Conservation (phyloP, 2,113 vertebrate genomes). For the Antigone vipio region DNA sequence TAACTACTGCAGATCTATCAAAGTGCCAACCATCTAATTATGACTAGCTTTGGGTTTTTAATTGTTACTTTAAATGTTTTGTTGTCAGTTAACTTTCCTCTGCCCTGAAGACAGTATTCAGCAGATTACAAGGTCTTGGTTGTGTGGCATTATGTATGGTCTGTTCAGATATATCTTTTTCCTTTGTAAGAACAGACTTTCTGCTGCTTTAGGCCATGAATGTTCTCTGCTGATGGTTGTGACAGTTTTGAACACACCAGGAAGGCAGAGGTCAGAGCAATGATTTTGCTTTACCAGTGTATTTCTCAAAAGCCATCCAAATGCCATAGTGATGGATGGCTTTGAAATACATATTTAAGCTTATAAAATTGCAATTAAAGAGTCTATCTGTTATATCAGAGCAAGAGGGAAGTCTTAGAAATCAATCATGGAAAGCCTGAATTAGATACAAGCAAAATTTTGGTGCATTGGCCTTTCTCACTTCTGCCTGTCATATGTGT, state of each 20-base stretch:
- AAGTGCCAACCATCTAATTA: background rate
- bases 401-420: background rate
- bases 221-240: background rate
- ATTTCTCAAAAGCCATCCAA: background rate
- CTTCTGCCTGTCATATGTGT: background rate
- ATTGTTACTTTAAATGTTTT: background rate
- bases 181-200: background rate
- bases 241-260: background rate
- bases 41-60: background rate
- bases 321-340: background rate
- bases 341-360: background rate
- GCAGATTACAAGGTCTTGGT: background rate
- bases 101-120: background rate
- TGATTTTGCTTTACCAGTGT: background rate
- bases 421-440: background rate
- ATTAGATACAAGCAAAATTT: background rate
- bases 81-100: background rate
- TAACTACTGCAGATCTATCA: background rate
- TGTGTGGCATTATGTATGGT: background rate
- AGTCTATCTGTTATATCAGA: background rate
- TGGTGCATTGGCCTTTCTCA: background rate
- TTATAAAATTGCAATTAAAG: background rate
- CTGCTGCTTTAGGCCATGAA: background rate
- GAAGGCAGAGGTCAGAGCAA: rapidly evolving
- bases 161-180: background rate